These are phyloP conservation scores for Eupithecia pulchellata DNA, from an alignment of 2,888 invertebrate species.

Conservation along the genomic window DNA sequence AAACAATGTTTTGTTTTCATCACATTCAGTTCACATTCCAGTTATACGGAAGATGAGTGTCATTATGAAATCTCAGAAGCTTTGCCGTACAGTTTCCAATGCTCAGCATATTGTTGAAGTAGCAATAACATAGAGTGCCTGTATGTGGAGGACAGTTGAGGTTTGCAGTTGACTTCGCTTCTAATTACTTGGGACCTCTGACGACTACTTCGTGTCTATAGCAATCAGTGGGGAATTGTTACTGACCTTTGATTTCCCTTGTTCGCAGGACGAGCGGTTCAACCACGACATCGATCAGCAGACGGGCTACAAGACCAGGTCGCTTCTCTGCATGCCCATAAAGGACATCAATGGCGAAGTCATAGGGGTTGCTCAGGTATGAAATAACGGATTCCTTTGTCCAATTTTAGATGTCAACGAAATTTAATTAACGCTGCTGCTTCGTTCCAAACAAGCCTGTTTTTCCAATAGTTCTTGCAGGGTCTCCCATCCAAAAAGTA, in stretches of 20 bases:
- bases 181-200: constrained; percentile 60
- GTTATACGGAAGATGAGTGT: constrained; percentile 21
- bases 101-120: constrained; percentile 44
- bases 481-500: constrained; percentile 36
- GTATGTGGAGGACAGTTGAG: constrained; percentile 49
- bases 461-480: constrained; percentile 41
- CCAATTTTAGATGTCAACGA: not conserved
- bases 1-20: constrained; percentile 2
- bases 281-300: constrained; percentile 97
- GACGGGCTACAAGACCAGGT: constrained; percentile 96
- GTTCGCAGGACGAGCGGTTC: constrained; percentile 88
- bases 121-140: constrained; percentile 40
- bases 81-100: constrained; percentile 21
- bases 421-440: constrained; percentile 22
- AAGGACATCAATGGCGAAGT: constrained; percentile 97
- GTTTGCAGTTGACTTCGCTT: constrained; percentile 60
- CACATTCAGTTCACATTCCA: constrained; percentile 18
- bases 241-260: not conserved
- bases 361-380: constrained; percentile 97
- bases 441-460: constrained; percentile 22
- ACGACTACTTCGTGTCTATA: constrained; percentile 45
- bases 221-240: constrained; percentile 43
- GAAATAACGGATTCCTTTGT: constrained; percentile 14
- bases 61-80: constrained; percentile 12
- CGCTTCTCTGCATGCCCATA: constrained; percentile 97